Conservation (phyloP, 1,140 invertebrate species). For the Acromyrmex charruanus region DNA sequence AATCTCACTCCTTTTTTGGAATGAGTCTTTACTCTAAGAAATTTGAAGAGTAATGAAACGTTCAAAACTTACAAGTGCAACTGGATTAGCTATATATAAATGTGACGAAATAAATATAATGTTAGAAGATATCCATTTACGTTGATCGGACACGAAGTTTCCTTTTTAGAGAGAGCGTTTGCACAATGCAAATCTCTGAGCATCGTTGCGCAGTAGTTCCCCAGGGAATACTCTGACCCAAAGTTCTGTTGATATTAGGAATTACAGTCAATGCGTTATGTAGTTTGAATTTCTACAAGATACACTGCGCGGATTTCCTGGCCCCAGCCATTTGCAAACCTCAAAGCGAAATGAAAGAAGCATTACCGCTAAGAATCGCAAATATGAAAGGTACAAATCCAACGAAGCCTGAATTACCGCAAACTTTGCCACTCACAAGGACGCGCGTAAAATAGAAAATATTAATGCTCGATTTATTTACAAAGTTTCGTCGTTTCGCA, state of each 20-base stretch:
- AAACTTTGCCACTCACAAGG: neutral
- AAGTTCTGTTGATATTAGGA: conserved; percentile 61
- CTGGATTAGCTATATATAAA: neutral
- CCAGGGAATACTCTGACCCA: neutral
- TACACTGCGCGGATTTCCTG: conserved; percentile 36
- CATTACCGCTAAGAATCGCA: conserved; percentile 44
- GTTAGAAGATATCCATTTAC: conserved; percentile 20
- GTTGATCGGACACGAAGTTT: conserved; percentile 30
- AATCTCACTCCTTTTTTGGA: no score
- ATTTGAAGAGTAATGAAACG: neutral
- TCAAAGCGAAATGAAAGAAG: conserved; percentile 55
- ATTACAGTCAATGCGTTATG: conserved; percentile 61
- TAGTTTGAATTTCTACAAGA: conserved; percentile 58
- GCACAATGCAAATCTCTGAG: conserved; percentile 51
- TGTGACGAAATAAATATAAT: conserved; percentile 5
- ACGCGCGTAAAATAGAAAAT: conserved; percentile 30
- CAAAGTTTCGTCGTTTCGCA: conserved; percentile 23
- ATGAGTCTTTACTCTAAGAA: no score
- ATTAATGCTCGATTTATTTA: conserved; percentile 52
- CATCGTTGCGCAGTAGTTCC: conserved; percentile 53
- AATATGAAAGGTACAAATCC: conserved; percentile 38
- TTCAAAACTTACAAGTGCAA: neutral
- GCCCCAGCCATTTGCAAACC: conserved; percentile 13
- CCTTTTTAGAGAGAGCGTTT: conserved; percentile 38
- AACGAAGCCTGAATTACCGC: conserved; percentile 7